These are phyloP conservation scores for Leptinotarsa rubiginosa DNA, from an alignment of 2,888 invertebrate species.

Conservation along the genomic window DNA sequence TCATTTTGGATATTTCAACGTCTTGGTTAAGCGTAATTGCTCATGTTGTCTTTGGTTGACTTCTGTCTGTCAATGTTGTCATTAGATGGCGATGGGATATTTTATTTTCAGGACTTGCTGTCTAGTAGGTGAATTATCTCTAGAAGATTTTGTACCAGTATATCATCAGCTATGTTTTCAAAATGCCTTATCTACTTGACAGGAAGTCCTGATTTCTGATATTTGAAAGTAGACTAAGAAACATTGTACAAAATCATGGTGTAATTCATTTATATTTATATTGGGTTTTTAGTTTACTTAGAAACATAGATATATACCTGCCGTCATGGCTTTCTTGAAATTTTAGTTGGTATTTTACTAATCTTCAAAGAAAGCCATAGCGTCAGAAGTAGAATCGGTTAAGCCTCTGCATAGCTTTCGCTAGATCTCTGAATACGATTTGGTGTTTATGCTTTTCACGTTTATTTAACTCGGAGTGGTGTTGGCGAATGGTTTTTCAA, in stretches of 20 bases:
- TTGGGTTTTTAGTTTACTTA: conserved; percentile 55
- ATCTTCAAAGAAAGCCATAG: conserved; percentile 32
- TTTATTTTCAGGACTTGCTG: conserved; percentile 22
- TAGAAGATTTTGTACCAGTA: not conserved
- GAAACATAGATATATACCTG: conserved; percentile 46
- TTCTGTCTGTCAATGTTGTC: conserved; percentile 52
- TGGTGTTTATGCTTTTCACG: conserved; percentile 55
- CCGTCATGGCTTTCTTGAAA: conserved; percentile 30
- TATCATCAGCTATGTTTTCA: not conserved
- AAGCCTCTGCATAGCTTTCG: conserved; percentile 63
- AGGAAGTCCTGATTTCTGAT: conserved; percentile 25
- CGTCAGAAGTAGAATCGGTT: conserved; percentile 56
- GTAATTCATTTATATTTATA: conserved; percentile 50
- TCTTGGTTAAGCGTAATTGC: conserved; percentile 12
- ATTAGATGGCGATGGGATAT: conserved; percentile 51
- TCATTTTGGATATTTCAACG: conserved; percentile 38
- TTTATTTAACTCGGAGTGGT: conserved; percentile 48
- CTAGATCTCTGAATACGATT: conserved; percentile 62
- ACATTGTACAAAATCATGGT: conserved; percentile 55
- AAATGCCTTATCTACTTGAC: not conserved
- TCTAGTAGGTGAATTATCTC: not conserved
- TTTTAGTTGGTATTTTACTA: conserved; percentile 26
- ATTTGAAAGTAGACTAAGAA: conserved; percentile 48
- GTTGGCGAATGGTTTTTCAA: conserved; percentile 48
- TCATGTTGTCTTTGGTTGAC: conserved; percentile 48